Base-by-base conservation (phyloP, 2,888 invertebrate genomes). In the Lasioglossum morio region DNA sequence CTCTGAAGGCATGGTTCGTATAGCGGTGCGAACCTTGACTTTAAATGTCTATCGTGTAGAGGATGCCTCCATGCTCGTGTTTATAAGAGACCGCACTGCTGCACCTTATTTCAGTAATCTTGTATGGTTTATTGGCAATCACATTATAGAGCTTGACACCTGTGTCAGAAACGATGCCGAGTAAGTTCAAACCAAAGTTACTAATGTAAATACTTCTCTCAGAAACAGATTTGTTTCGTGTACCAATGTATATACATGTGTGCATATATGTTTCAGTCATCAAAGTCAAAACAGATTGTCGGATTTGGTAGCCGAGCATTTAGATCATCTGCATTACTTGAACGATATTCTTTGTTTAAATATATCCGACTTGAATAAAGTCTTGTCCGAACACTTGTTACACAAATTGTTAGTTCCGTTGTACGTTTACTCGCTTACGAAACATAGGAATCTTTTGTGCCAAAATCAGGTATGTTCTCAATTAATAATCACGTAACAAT, bases 61-160 rank as follows among this genome's bases (percentile, higher is more conserved):
- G 93, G 99, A 99, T 95, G 97, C 97, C 72, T 98, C 98, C 85
- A 99, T 99, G 99, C 96, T 99, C 89, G 97, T 98, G 89, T 99
- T 99, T 95, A 99, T 99, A 90, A 96, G 99, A 93, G 99, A 99
- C 95, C 97, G 98, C 95, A 99, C 99, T 60, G 99, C 99, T 16
- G 99, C 99, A 46, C 99, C 99, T 1, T 99, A 99, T 96, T 99
- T 99, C 95, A 99, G 99, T 91, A 99, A 99, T 96, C 96, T 99
- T 81, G 99, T 99, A 70, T 99, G 99, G 99, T 99, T 99, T 94
- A 99, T 99, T 93, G 99, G 99, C 79, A 99, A 98, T 96, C 99
- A 99, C 95, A 98, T 99, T 89, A 96, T 99, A 90, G 99, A 99
- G 95, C 96, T 99, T 90, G 99, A 99, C 95, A 97, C 97, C 4